Base-by-base conservation (phyloP, 2,797 vertebrate species). In the Lutjanus argentimaculatus region DNA sequence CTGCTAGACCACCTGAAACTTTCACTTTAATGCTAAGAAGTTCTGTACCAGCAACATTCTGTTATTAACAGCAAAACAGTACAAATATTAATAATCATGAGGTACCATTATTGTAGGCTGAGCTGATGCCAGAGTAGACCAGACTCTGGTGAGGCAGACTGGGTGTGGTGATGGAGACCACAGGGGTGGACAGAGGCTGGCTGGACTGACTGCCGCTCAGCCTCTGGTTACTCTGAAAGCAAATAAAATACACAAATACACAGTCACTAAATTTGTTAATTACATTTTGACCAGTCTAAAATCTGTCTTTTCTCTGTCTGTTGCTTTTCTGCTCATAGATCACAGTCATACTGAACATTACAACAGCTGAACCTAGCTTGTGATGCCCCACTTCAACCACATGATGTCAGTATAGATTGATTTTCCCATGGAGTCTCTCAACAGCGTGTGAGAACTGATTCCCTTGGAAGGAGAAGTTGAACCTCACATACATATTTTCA, bases 101-200 rank as follows among this genome's bases (percentile, higher is more conserved):
- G 91, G 93, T 92, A 98, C 97, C 97, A 25, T 96, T 96, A 90
- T 95, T 97, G 94, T 98, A 98, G 81, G 97, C 95, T 11, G 97
- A 97, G 7, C 94, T 96, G 95, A 97, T 96, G 72, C 96, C 91
- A 0, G 97, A 96, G 84, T 98, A 99, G 51, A 96, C 94, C 64
- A 98, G 91, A 51, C 97, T 96, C 91, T 98, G 98, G 0, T 96
- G 96, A 36, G 96, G 92, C 92, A 99, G 91, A 84, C 97, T 98
- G 19, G 98, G 97, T 21, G 98, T 99, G 63, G 95, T 95, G 90
- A 98, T 96, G 14, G 98, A 98, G 85, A 99, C 97, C 85, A 98
- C 97, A 0, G 98, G 98, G 7, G 98, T 98, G 86, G 96, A 97
- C 36, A 98, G 94, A 69, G 97, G 89, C 78, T 98, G 97, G 59